Base-by-base conservation (phyloP, 2,797 vertebrate genomes). In the Sebastes miniatus region DNA sequence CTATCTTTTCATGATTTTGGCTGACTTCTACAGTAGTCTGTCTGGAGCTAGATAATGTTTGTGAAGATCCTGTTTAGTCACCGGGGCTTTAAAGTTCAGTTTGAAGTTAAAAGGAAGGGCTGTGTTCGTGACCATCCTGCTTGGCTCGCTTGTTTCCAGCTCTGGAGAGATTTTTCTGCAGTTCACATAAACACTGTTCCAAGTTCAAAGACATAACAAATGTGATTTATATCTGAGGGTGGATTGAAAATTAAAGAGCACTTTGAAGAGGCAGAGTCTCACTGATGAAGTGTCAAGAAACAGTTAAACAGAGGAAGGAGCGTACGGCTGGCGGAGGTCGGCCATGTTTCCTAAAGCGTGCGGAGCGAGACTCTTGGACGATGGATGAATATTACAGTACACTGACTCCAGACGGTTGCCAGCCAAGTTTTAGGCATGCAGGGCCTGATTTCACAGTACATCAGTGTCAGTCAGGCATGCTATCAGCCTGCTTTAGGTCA, bases 361-460 rank as follows among this genome's bases (percentile, higher is more conserved):
- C 12, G 11, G 34, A 69, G 36, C 24, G 1, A 54, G 52, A 73
- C 52, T 77, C 34, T 8, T 59, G 36, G 64, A 66, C 20, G 4
- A 69, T 67, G 57, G 29, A 61, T 39, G 61, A 50, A 76, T 52
- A 66, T 73, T 69, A 36, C 50, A 69, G 72, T 9, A 43, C 61
- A 58, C 8, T 63, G 47, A 80, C 36, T 82, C 34, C 34, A 57
- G 29, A 39, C 9, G 32, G 5, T n/a, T 65, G 10, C 47, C 58
- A 75, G 62, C 66, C 66, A 73, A 64, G 79, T 76, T 84, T 66
- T 57, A 62, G 76, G 43, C 56, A 0, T 47, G 43, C 43, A 8
- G 27, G 72, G 58, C 71, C 22, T 73, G 77, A 87, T 78, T 85
- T 85, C 69, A 80, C 74, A 69, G 61, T 66, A 13, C 34, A 77